Percentiles rank a stretch among this genome's conserved stretches.
These are phyloP conservation scores for Metalampra italica DNA, from an alignment of 2,888 invertebrate genomes.

Conservation along the genomic window DNA sequence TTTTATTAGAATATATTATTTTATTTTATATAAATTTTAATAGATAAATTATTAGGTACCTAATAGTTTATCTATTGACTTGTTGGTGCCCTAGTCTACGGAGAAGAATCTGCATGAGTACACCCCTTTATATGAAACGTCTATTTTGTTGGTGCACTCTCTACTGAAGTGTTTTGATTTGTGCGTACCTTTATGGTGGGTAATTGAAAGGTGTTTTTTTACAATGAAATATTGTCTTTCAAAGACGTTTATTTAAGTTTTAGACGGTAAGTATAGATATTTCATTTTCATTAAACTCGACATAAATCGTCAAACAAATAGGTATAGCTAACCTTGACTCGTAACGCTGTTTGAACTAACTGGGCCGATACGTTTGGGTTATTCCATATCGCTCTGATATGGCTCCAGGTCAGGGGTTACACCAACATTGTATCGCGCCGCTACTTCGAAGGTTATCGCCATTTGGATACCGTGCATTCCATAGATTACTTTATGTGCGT, in stretches of 20 bases:
- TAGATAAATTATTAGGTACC: too few relatives aligned
- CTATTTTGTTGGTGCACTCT: neutral
- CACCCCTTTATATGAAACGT: neutral
- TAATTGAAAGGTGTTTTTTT: neutral
- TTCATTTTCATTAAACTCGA: too few relatives aligned
- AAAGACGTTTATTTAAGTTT: too few relatives aligned
- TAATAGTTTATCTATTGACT: too few relatives aligned
- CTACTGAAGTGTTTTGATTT: neutral
- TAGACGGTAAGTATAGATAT: too few relatives aligned
- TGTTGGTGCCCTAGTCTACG: too few relatives aligned
- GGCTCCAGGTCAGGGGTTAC: neutral
- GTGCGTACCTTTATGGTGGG: neutral
- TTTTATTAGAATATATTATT: too few relatives aligned
- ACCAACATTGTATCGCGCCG: neutral
- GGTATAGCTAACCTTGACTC: too few relatives aligned
- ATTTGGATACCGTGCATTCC: neutral
- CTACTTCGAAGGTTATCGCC: neutral
- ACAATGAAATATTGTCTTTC: conserved; percentile 14
- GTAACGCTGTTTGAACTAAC: too few relatives aligned
- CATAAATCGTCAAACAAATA: too few relatives aligned
- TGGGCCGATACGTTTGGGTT: too few relatives aligned
- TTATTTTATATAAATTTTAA: too few relatives aligned
- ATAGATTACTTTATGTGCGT: neutral
- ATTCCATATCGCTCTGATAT: neutral
- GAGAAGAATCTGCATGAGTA: neutral